These are phyloP conservation scores for Masticophis lateralis DNA, from an alignment of 2,797 vertebrate genomes.

Conservation along the genomic window DNA sequence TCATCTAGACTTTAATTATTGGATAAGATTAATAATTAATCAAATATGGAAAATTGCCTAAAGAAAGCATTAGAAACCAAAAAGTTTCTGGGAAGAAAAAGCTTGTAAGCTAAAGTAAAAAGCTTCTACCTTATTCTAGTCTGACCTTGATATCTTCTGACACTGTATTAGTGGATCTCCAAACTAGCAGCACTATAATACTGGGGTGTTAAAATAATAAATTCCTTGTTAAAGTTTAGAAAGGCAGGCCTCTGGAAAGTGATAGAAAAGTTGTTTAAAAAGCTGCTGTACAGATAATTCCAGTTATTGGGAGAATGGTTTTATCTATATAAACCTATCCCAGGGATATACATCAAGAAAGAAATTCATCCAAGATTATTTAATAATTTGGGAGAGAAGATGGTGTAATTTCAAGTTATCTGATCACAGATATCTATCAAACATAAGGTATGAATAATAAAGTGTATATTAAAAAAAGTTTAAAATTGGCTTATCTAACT, in stretches of 20 bases:
- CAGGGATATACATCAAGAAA: background rate
- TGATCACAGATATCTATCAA: background rate
- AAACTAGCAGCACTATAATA: background rate
- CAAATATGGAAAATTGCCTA: background rate
- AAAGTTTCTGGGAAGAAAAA: background rate
- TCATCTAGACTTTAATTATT: background rate
- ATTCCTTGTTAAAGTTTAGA: background rate
- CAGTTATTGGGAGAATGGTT: background rate
- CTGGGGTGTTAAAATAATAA: background rate
- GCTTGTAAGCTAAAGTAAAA: background rate
- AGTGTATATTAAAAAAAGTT: background rate
- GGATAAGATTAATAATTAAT: background rate
- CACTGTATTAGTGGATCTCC: background rate
- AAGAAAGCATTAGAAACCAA: background rate
- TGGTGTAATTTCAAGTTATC: background rate
- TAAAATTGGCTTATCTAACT: background rate
- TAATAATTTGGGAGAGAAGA: background rate
- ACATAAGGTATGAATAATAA: background rate
- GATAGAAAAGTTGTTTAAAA: background rate
- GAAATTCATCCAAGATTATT: background rate
- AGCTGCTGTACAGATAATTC: background rate
- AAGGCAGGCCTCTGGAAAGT: background rate
- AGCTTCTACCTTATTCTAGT: background rate
- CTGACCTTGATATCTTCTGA: background rate
- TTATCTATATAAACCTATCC: background rate